phyloP scores from a whole-genome alignment of 2,113 vertebrate genomes.

The Nannobrachium achirus region DNA sequence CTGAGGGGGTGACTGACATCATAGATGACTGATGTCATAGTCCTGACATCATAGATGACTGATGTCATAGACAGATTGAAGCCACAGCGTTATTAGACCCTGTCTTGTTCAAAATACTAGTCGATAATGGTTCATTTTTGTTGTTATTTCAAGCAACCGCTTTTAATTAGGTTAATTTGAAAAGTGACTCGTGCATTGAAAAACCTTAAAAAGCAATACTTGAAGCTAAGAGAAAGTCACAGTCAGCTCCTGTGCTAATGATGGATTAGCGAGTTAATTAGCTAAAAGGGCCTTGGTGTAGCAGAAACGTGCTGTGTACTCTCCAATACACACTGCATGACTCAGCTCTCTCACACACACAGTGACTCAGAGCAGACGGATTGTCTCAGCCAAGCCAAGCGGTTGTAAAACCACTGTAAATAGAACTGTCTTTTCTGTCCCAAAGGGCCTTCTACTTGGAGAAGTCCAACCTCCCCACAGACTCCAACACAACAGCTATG shows the following conservation, averaged over 20 bases:
- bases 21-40: too few relatives aligned
- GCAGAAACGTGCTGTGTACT: constrained; percentile 21
- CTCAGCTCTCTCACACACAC: constrained; percentile 41
- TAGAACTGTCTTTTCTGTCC: constrained; percentile 35
- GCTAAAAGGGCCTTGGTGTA: background rate
- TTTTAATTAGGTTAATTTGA: too few relatives aligned
- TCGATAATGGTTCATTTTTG: too few relatives aligned
- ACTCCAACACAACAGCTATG: constrained; percentile 91
- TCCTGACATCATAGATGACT: too few relatives aligned
- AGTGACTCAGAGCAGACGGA: constrained; percentile 27
- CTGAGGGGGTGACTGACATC: too few relatives aligned
- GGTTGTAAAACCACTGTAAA: constrained; percentile 22
- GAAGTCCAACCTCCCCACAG: constrained; percentile 92
- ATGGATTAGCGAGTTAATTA: background rate
- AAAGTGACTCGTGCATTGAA: constrained; percentile 28
- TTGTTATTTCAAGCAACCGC: too few relatives aligned
- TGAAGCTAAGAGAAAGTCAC: background rate
- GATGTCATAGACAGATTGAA: too few relatives aligned
- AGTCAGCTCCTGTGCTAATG: background rate
- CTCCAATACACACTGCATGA: constrained; percentile 29
- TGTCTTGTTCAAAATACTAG: too few relatives aligned
- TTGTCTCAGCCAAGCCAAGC: background rate
- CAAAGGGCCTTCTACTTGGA: constrained; percentile 95
- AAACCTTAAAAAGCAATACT: constrained; percentile 18
- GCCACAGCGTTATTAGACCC: too few relatives aligned